These are phyloP conservation scores for Anastrepha obliqua DNA, from an alignment of 1,140 invertebrate genomes.

Conservation along the genomic window DNA sequence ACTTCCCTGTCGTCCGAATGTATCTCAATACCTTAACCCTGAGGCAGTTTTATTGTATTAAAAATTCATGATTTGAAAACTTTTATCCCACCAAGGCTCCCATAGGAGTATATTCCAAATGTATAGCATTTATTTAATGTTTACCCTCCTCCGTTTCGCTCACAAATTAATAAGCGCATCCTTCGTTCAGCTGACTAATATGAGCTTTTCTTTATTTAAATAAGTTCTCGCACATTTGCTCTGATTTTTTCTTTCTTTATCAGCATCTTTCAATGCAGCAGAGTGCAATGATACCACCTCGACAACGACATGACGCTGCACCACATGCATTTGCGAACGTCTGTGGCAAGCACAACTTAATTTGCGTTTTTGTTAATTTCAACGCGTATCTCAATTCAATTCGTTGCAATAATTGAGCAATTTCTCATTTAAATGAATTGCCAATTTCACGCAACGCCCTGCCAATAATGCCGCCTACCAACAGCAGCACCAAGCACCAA, in stretches of 20 bases:
- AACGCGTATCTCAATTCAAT: conserved; percentile 59
- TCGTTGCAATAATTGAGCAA: conserved; percentile 71
- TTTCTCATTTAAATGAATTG: conserved; percentile 73
- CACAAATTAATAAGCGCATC: background rate
- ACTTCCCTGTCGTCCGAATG: too few species aligned
- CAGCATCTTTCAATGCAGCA: background rate
- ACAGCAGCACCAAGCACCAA: background rate
- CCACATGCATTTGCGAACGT: background rate
- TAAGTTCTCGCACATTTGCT: background rate
- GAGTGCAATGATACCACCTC: background rate
- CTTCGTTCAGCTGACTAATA: background rate
- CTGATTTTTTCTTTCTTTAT: background rate
- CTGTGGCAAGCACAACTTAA: conserved; percentile 15
- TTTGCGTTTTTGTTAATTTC: conserved; percentile 57
- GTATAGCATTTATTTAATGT: too few species aligned
- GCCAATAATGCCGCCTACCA: background rate
- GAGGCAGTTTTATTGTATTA: too few species aligned
- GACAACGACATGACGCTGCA: background rate
- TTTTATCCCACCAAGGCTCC: too few species aligned
- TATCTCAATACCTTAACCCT: too few species aligned
- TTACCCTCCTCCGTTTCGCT: too few species aligned
- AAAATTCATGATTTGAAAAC: too few species aligned
- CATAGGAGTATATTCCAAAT: too few species aligned
- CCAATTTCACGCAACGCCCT: conserved; percentile 58
- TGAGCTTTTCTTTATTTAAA: background rate